Percentiles rank a stretch among this genome's conserved stretches.
phyloP scores from a whole-genome alignment of 2,113 vertebrate species.

The Macrotus californicus region DNA sequence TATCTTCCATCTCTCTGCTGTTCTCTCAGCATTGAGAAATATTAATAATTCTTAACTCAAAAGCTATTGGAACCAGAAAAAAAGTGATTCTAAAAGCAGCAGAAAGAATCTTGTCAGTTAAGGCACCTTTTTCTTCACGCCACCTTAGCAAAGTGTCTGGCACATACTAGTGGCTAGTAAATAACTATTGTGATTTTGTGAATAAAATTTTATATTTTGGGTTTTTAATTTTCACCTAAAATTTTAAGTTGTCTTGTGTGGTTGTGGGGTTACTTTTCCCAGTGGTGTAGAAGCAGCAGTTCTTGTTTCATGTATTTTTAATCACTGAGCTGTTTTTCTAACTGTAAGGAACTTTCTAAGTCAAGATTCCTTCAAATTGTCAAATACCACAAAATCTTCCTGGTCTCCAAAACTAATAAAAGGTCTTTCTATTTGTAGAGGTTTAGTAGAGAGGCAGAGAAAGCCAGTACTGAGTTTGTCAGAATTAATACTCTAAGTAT shows the following conservation, averaged over 20 bases:
- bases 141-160: background rate
- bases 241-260: background rate
- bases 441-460: background rate
- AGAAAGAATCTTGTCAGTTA: background rate
- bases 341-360: slow-evolving; percentile 12
- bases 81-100: background rate
- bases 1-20: background rate
- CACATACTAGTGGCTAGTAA: background rate
- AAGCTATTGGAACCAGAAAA: background rate
- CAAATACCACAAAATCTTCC: background rate
- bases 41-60: background rate
- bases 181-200: slow-evolving; percentile 9
- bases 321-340: slow-evolving; percentile 18
- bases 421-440: slow-evolving; percentile 3
- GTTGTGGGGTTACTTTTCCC: background rate
- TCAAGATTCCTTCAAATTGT: slow-evolving; percentile 21
- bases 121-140: background rate
- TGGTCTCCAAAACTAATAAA: background rate
- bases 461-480: background rate
- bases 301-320: background rate
- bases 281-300: background rate
- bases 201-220: slow-evolving; percentile 11
- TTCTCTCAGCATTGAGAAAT: slow-evolving; percentile 17
- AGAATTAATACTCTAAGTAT: background rate
- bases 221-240: slow-evolving; percentile 4